Base-by-base conservation (phyloP, 2,113 vertebrate genomes). In the Marmota monax region DNA sequence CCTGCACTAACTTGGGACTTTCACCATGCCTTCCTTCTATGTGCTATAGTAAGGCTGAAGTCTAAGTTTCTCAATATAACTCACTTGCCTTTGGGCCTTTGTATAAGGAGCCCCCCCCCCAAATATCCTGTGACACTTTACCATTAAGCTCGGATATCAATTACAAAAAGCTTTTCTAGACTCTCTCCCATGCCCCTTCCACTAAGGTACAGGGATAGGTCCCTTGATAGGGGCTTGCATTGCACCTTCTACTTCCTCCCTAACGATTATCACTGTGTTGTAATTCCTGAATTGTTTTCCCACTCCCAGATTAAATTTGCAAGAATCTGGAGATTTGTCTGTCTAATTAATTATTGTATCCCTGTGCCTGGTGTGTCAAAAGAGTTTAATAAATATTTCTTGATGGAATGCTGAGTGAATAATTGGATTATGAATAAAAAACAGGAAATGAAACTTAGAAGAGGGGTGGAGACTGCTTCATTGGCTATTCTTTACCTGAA, bases 371-470 rank as follows among this genome's bases (percentile, higher is more conserved):
- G 5, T 32, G 16, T 90, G 22, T 53, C 79, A 37, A 72, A 90
- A 95, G 56, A 32, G 37, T n/a, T 91, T 72, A 48, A 14, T 79
- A 34, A 48, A 14, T 79, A 34, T 74, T 82, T 92, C 85, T 67
- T 79, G 4, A 67, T 82, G 84, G 76, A 82, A 88, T 88, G 23
- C 13, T 29, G 23, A 90, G 39, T 70, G 65, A 92, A 94, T 88
- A 82, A 90, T 82, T 84, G 74, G 17, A 77, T 63, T 42, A 27
- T 83, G 51, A 94, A 74, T 39, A 77, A n/a, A 73, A 84, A 84
- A 27, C 27, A 53, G 65, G 72, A 80, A 13, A 39, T 25, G 27
- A 92, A 90, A 76, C 17, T 79, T 88, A 37, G 34, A 88, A 51
- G 58, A 92, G 39, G 34, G 34, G 17, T 70, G 32, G 37, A 48